A percentile compares a stretch with the other conserved stretches of the same genome.
phyloP scores from a whole-genome alignment of 1,140 invertebrate genomes.

The Parapsyche elsis region DNA sequence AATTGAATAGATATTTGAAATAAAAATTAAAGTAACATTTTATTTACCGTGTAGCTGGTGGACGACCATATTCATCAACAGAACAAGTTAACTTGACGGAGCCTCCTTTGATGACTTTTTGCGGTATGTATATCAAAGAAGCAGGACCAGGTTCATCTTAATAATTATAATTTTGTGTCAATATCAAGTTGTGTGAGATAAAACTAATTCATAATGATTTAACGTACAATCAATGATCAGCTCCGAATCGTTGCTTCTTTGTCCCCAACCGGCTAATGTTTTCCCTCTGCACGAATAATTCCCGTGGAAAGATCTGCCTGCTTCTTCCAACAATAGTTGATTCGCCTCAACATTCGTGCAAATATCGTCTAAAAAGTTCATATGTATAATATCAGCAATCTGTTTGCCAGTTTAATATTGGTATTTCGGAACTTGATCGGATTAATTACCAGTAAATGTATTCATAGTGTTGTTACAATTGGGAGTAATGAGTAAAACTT shows the following conservation, averaged over 20 bases:
- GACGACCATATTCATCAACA: slow-evolving; percentile 83
- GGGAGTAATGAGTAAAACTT: slow-evolving; percentile 84
- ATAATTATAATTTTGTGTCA: slow-evolving; percentile 4
- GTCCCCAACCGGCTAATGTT: slow-evolving; percentile 87
- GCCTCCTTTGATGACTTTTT: slow-evolving; percentile 81
- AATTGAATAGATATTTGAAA: background rate
- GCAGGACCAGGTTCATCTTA: slow-evolving; percentile 80
- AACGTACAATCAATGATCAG: slow-evolving; percentile 82
- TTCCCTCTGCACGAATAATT: slow-evolving; percentile 91
- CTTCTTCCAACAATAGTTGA: slow-evolving; percentile 82
- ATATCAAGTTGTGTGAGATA: background rate
- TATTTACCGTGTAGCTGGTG: slow-evolving; percentile 70
- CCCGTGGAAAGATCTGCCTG: slow-evolving; percentile 85
- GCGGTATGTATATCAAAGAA: slow-evolving; percentile 75
- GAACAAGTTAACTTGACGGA: slow-evolving; percentile 82
- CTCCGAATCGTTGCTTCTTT: slow-evolving; percentile 76
- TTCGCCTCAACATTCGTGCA: slow-evolving; percentile 85
- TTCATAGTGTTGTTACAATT: slow-evolving; percentile 79
- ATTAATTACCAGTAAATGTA: too few species aligned
- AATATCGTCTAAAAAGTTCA: slow-evolving; percentile 66
- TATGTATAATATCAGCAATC: slow-evolving; percentile 56
- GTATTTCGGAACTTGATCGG: too few species aligned
- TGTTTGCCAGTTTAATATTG: too few species aligned
- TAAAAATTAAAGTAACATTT: background rate
- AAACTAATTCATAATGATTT: background rate